A percentile compares a stretch with the other conserved stretches of the same genome.
phyloP scores from a whole-genome alignment of 2,113 vertebrate genomes.

The Pelecanus crispus region DNA sequence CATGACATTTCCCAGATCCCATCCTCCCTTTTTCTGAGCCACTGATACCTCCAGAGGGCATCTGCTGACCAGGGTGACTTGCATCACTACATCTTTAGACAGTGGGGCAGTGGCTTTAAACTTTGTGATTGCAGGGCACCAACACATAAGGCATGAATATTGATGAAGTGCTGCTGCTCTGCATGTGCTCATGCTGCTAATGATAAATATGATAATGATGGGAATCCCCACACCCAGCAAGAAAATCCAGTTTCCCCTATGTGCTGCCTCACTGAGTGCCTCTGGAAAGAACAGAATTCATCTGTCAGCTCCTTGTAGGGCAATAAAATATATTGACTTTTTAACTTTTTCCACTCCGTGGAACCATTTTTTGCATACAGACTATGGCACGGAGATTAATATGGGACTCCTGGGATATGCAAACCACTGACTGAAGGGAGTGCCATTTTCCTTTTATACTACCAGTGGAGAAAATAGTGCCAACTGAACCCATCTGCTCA shows the following conservation, averaged over 20 bases:
- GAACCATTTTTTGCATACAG: background rate
- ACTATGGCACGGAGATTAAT: background rate
- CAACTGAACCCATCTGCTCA: background rate
- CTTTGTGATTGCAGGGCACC: background rate
- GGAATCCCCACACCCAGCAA: background rate
- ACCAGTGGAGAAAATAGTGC: background rate
- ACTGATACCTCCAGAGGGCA: background rate
- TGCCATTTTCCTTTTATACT: background rate
- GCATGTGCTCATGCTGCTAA: background rate
- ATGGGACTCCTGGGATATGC: background rate
- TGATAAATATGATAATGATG: background rate
- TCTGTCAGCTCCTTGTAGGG: background rate
- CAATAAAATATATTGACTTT: constrained; percentile 1
- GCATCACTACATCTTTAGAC: background rate
- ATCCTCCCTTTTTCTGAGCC: background rate
- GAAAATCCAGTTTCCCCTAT: background rate
- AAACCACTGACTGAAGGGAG: background rate
- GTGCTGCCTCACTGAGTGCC: background rate
- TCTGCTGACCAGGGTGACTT: background rate
- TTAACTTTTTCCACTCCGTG: background rate
- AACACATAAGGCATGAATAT: background rate
- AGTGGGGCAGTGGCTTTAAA: background rate
- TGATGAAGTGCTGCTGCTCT: background rate
- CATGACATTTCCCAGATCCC: background rate
- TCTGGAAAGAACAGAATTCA: background rate